Evolutionary conservation across 2,113 vertebrate species (phyloP).

Genomic region (Pedetes capensis): DNA sequence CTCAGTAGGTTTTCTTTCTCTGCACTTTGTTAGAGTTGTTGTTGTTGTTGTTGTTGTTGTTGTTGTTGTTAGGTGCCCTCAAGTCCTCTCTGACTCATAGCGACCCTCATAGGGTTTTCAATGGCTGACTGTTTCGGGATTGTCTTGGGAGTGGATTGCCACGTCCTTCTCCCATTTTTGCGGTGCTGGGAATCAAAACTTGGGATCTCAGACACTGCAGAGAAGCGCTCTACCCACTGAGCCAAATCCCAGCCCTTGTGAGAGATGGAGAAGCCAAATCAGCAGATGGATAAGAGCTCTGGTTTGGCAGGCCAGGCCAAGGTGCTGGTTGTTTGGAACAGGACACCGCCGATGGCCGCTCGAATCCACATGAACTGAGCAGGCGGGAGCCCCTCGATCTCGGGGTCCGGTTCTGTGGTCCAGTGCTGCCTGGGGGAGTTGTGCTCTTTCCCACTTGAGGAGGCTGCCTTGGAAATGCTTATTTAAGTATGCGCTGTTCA

Average conservation of each 20-base stretch:
- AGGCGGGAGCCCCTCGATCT: constrained; percentile 47
- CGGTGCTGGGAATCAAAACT: no score
- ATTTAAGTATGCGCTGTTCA: not conserved
- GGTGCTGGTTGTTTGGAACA: not conserved
- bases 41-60: no score
- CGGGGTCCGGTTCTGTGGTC: constrained; percentile 48
- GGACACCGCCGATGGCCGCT: constrained; percentile 63
- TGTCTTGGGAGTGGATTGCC: no score
- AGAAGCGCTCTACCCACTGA: no score
- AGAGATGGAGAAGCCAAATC: not conserved
- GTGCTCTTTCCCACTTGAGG: constrained; percentile 76
- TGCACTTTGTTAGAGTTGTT: not conserved
- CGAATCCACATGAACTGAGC: constrained; percentile 58
- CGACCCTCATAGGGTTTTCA: no score
- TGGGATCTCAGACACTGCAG: no score
- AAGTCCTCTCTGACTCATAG: no score
- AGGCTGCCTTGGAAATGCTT: constrained; percentile 64
- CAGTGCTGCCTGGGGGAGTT: constrained; percentile 65
- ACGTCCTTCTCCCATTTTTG: no score
- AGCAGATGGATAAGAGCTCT: not conserved
- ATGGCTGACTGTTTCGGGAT: no score
- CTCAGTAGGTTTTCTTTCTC: not conserved
- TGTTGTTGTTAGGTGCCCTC: no score
- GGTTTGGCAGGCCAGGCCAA: not conserved
- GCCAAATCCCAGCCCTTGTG: no score